Base-by-base conservation (phyloP, 2,888 invertebrate species). In the Arrhopalites spinosus region DNA sequence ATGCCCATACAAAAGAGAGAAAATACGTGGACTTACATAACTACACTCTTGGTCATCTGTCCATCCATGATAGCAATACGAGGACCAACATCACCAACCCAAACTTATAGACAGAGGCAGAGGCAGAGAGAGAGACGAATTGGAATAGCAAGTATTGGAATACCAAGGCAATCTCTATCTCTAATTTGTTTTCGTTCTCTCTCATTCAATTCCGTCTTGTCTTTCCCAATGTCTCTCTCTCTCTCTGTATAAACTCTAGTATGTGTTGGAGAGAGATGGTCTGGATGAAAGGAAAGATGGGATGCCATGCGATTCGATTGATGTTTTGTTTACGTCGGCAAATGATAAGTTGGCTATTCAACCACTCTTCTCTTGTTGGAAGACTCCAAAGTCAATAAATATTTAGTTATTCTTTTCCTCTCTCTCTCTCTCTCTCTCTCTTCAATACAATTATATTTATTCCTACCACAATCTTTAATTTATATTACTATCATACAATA, bases 241-340 rank as follows among this genome's bases (percentile, higher is more conserved):
- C 50, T 50, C n/a, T 50, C 50, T 50, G 15, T 50, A 17, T 50
- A 50, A n/a, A 15, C 50, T 50, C 50, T 50, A 15, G 50, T 2
- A 20, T 20, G n/a, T n/a, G 20, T 11, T 1, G 20, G 20, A 53
- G 8, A 53, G 5, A 53, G n/a, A n/a, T 5, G 15, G 15, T 50
- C n/a, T 8, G 20, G 20, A 53, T n/a, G 5, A 3, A 20, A 5
- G 8, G 15, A n/a, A 53, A 53, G n/a, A 53, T 23, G 23, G n/a
- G 53, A 53, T 20, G n/a, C n/a, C n/a, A 59, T 25, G 13, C 25
- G 5, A 59, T 59, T 13, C 59, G 25, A 36, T 36, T 59, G 13
- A 59, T 59, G 59, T 59, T 59, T 59, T 59, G 59, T 59, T 59
- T 59, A 59, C 59, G 59, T 25, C 27, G 59, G 59, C 59, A 59